A percentile compares a stretch with the other conserved stretches of the same genome.
Evolutionary conservation across 2,797 vertebrate species (phyloP).

Genomic region (Malacoraja senta): DNA sequence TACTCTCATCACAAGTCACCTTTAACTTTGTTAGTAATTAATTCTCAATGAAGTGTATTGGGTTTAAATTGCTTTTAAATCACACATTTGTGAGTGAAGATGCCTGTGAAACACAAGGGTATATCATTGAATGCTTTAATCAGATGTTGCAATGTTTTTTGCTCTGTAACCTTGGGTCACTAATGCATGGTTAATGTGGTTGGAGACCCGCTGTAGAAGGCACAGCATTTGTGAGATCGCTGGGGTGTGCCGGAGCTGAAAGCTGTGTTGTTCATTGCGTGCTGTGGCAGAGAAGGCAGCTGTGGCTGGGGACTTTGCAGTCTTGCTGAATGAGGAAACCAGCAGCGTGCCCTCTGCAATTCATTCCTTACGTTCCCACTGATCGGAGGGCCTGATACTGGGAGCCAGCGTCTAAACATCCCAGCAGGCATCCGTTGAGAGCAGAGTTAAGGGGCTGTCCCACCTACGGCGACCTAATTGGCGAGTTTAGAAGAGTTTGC

Average conservation of each 20-base stretch:
- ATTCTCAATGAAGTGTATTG: not conserved
- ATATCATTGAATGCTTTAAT: not conserved
- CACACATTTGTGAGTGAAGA: slow-evolving; percentile 9
- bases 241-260: not conserved
- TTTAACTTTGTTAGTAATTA: slow-evolving; percentile 24
- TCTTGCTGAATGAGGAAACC: not conserved
- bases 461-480: too few species aligned
- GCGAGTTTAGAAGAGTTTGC: too few species aligned
- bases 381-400: too few species aligned
- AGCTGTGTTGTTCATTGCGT: not conserved
- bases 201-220: not conserved
- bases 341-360: not conserved
- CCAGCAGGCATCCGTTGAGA: too few species aligned
- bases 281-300: not conserved
- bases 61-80: slow-evolving; percentile 15
- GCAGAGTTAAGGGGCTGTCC: too few species aligned
- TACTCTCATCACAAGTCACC: slow-evolving; percentile 24
- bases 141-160: not conserved
- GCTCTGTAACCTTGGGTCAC: not conserved
- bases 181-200: not conserved
- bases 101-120: slow-evolving; percentile 11
- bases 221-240: not conserved
- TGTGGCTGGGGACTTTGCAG: not conserved
- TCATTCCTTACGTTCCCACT: not conserved
- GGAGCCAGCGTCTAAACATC: too few species aligned